Conservation (phyloP, 2,797 vertebrate genomes). For the Leucoraja ocellata region DNA sequence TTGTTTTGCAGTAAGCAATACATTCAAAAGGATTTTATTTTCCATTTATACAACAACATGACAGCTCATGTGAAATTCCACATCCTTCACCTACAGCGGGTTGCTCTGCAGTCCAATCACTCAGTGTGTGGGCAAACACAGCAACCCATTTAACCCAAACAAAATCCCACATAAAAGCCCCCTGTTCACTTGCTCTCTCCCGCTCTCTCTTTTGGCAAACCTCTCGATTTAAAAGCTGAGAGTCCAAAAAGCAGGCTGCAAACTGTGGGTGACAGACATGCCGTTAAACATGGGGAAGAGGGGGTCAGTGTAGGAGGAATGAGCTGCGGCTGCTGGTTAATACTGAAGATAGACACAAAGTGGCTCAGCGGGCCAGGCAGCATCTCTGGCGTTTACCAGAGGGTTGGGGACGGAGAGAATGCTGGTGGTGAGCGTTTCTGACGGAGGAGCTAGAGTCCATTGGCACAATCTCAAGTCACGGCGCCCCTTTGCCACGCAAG, state of each 20-base stretch:
- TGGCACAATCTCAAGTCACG: no score
- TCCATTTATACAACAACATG: neutral
- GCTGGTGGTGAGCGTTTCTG: no score
- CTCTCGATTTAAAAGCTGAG: neutral
- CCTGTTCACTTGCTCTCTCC: neutral
- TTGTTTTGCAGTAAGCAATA: no score
- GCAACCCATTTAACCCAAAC: neutral
- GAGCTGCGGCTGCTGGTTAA: no score
- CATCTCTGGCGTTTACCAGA: no score
- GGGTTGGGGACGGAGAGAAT: no score
- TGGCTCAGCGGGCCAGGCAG: no score
- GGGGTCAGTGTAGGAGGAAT: no score
- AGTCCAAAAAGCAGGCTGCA: neutral
- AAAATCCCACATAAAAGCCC: neutral
- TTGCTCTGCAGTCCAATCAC: neutral
- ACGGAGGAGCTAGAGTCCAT: no score
- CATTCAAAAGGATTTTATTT: neutral
- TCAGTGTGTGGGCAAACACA: neutral
- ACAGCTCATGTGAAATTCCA: neutral
- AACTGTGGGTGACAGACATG: neutral
- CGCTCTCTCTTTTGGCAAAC: neutral
- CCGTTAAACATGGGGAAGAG: neutral
- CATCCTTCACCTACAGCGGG: neutral
- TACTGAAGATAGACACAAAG: no score
- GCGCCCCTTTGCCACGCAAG: no score